Evolutionary conservation across 2,797 vertebrate genomes (phyloP), one percentile per base, ranked within the genome.

Genomic region (Potorous gilbertii): DNA sequence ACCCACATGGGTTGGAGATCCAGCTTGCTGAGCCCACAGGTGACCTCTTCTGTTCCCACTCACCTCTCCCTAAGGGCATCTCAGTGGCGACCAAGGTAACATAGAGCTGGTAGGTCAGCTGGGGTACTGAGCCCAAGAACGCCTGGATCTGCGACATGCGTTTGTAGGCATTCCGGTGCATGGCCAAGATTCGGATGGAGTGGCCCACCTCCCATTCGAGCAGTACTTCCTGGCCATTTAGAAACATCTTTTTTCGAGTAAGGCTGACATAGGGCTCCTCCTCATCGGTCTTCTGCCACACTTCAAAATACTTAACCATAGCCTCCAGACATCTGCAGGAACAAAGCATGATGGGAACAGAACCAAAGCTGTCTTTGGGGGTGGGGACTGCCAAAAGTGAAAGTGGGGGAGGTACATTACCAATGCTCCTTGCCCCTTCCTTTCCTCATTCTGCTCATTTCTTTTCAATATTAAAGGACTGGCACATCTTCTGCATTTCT

Each of bases 191-290:
- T 95, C 99, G 99, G 97, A 99, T 98, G 0, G 99, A 98, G 96
- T 99, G 99, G 16, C 99, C 99, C 24, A 99, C 99, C 98, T 99
- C 99, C 98, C 99, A 99, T 98, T 99, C 99, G 97, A 99, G 98
- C 96, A 99, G 99, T 57, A 97, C 98, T 95, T 98, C 98, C 0
- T 98, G 98, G 21, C 98, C 99, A 1, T 99, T 98, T 97, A 98
- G 99, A 97, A 99, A 98, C 62, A 98, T 98, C 98, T 99, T 99
- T 98, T 99, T 99, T 98, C 99, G 99, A 81, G 99, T 99, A 97
- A 99, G 99, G 98, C 99, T 99, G 91, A 99, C 99, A 0, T 99
- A 99, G 0, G 99, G 99, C 97, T 99, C 99, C 97, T 99, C 99
- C 92, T 98, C 98, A 90, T 97, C 98, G 3, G 99, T 99, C 0